phyloP scores from a whole-genome alignment of 2,888 invertebrate species.

The Venusia cambrica region DNA sequence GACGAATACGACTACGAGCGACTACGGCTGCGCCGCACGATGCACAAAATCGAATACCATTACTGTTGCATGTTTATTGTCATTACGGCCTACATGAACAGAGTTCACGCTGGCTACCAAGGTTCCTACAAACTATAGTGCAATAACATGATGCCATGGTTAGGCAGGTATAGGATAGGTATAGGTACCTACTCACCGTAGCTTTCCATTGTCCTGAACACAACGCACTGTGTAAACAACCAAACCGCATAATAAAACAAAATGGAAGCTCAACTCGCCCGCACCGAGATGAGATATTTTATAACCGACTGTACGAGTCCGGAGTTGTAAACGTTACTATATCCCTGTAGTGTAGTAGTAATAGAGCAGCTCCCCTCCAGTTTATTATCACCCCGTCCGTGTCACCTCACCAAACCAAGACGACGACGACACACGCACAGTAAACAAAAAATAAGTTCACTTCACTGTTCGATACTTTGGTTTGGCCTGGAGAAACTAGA shows the following conservation, averaged over 20 bases:
- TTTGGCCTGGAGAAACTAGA: no score
- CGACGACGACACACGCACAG: slow-evolving; percentile 60
- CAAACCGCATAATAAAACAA: slow-evolving; percentile 77
- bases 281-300: slow-evolving; percentile 72
- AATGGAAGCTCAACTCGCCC: slow-evolving; percentile 74
- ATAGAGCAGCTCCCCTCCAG: slow-evolving; percentile 73
- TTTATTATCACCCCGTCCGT: no score
- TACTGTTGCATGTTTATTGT: slow-evolving; percentile 72
- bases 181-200: slow-evolving; percentile 73
- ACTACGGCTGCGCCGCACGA: slow-evolving; percentile 63
- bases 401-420: slow-evolving; percentile 65
- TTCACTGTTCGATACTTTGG: no score
- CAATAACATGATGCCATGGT: slow-evolving; percentile 32
- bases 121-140: slow-evolving; percentile 1
- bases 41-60: slow-evolving; percentile 74
- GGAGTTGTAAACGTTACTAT: slow-evolving; percentile 77
- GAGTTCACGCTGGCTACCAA: slow-evolving; percentile 43
- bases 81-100: slow-evolving; percentile 68
- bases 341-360: slow-evolving; percentile 77
- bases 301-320: slow-evolving; percentile 65
- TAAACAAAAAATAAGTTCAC: slow-evolving; percentile 56
- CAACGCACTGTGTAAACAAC: slow-evolving; percentile 72
- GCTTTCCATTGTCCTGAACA: slow-evolving; percentile 71
- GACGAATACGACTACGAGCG: slow-evolving; percentile 31
- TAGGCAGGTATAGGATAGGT: no score